phyloP scores from a whole-genome alignment of 2,113 vertebrate genomes.

The Cyprinodon tularosa region DNA sequence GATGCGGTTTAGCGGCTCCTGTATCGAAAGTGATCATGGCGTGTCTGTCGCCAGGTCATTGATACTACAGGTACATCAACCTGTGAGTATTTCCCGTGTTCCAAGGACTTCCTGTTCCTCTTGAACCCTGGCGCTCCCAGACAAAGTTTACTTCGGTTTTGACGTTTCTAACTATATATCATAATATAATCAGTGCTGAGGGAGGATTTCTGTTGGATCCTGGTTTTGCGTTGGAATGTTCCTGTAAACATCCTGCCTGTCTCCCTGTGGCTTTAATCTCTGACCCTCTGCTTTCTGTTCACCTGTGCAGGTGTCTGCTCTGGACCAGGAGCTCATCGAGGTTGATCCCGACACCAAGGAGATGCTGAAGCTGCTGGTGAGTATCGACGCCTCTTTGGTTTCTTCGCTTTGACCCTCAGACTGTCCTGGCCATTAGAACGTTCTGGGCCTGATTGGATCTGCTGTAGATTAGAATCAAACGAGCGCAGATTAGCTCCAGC shows the following conservation, averaged over 20 bases:
- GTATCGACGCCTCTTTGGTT: conserved; percentile 26
- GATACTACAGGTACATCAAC: conserved; percentile 78
- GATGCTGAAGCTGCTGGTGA: conserved; percentile 96
- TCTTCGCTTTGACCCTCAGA: neutral
- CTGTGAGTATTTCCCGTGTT: conserved; percentile 68
- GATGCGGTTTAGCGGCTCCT: conserved; percentile 11
- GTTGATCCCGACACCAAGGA: conserved; percentile 97
- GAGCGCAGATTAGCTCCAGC: too few relatives aligned
- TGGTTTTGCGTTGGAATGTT: neutral
- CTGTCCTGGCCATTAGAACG: too few relatives aligned
- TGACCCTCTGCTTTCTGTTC: neutral
- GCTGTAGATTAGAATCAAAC: too few relatives aligned
- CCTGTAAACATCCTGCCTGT: neutral
- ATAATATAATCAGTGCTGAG: too few relatives aligned
- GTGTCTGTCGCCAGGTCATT: conserved; percentile 76
- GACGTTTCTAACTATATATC: too few relatives aligned
- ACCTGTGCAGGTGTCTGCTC: conserved; percentile 88
- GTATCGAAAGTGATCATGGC: conserved; percentile 66
- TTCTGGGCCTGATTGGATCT: neutral
- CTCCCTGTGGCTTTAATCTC: too few relatives aligned
- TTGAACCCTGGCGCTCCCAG: conserved; percentile 69
- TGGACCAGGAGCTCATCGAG: conserved; percentile 96
- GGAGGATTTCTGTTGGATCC: neutral
- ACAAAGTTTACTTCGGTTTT: conserved; percentile 33
- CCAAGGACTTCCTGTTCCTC: conserved; percentile 50